Evolutionary conservation across 2,888 invertebrate species (phyloP).

Genomic region (Synanthedon vespiformis): DNA sequence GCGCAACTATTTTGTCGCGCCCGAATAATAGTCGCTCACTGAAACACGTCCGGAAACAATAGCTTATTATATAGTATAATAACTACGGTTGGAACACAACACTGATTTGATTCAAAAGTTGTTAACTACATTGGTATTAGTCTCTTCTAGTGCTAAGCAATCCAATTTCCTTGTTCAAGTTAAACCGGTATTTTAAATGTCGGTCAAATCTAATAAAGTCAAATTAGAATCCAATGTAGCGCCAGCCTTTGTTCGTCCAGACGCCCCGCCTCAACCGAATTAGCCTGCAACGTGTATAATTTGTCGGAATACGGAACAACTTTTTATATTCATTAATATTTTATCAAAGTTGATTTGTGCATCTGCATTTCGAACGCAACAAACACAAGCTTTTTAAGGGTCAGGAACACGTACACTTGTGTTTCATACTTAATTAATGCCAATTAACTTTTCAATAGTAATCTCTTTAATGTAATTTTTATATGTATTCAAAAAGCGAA

Average conservation of each 20-base stretch:
- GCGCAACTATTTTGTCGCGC: background rate
- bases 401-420: too few species aligned
- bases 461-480: too few species aligned
- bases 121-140: background rate
- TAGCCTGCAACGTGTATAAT: constrained; percentile 37
- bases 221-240: constrained; percentile 55
- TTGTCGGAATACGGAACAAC: constrained; percentile 28
- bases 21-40: too few species aligned
- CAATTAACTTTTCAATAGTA: too few species aligned
- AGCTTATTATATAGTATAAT: background rate
- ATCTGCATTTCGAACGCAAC: background rate
- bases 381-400: too few species aligned
- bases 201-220: constrained; percentile 58
- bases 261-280: constrained; percentile 29
- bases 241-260: constrained; percentile 21
- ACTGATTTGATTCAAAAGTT: background rate
- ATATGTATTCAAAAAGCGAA: too few species aligned
- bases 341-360: background rate
- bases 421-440: too few species aligned
- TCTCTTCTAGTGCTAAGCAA: constrained; percentile 22
- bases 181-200: constrained; percentile 54
- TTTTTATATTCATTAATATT: constrained; percentile 10
- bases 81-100: background rate
- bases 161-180: constrained; percentile 43
- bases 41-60: too few species aligned